These are phyloP conservation scores for Oxygymnocypris stewartii DNA, from an alignment of 2,113 vertebrate species.

Conservation along the genomic window DNA sequence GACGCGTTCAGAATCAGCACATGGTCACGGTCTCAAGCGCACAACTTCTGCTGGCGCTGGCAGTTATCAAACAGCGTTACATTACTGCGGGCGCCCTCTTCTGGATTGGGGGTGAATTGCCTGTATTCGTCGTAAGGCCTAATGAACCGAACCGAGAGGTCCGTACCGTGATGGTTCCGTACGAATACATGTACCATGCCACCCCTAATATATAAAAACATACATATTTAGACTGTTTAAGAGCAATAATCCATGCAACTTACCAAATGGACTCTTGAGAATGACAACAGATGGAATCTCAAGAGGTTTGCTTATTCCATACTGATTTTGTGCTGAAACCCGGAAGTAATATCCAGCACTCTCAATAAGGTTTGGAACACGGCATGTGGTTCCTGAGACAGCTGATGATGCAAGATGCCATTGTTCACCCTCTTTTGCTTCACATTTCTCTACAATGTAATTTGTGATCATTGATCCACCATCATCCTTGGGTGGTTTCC, in stretches of 20 bases:
- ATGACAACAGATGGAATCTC: conserved; percentile 91
- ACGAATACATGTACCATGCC: too few relatives aligned
- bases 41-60: too few relatives aligned
- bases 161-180: too few relatives aligned
- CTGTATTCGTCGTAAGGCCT: too few relatives aligned
- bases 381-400: conserved; percentile 89
- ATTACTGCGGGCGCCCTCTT: too few relatives aligned
- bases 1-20: too few relatives aligned
- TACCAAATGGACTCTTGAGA: conserved; percentile 94
- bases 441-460: conserved; percentile 94
- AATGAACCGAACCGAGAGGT: too few relatives aligned
- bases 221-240: neutral
- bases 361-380: conserved; percentile 90
- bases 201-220: too few relatives aligned
- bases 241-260: conserved; percentile 57
- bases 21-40: too few relatives aligned
- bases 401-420: conserved; percentile 95
- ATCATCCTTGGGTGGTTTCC: conserved; percentile 92
- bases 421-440: conserved; percentile 94
- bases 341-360: conserved; percentile 96
- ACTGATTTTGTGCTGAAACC: conserved; percentile 94
- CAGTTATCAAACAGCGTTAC: too few relatives aligned
- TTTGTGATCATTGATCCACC: conserved; percentile 95
- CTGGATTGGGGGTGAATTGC: too few relatives aligned
- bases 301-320: conserved; percentile 90